These are phyloP conservation scores for Melanotaenia nigrans DNA, from an alignment of 2,797 vertebrate species.

Conservation along the genomic window DNA sequence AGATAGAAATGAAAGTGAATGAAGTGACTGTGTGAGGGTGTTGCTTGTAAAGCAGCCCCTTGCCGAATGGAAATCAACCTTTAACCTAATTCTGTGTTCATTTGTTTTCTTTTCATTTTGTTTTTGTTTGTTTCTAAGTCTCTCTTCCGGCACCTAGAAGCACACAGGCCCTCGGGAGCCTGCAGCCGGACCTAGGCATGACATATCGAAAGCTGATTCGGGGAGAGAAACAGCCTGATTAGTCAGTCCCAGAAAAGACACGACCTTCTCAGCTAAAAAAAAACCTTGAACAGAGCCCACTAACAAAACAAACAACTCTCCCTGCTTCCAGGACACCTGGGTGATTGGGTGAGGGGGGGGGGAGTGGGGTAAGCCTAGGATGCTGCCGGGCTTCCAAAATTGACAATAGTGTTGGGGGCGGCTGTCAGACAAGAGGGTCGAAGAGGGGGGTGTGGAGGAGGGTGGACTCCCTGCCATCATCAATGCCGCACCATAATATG, in stretches of 20 bases:
- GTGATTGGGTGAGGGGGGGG: slow-evolving; percentile 31
- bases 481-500: slow-evolving; percentile 55
- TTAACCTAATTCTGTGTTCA: slow-evolving; percentile 81
- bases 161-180: slow-evolving; percentile 82
- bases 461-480: slow-evolving; percentile 63
- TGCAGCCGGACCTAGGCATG: slow-evolving; percentile 85
- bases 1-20: slow-evolving; percentile 49
- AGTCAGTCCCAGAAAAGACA: slow-evolving; percentile 67
- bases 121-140: slow-evolving; percentile 78
- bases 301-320: slow-evolving; percentile 55
- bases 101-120: slow-evolving; percentile 78
- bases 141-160: slow-evolving; percentile 82
- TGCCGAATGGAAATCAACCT: slow-evolving; percentile 58
- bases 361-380: slow-evolving; percentile 48
- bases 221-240: slow-evolving; percentile 81
- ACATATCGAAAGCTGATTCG: slow-evolving; percentile 81
- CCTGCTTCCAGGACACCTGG: slow-evolving; percentile 75
- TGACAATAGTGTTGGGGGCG: slow-evolving; percentile 67
- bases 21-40: slow-evolving; percentile 50
- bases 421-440: slow-evolving; percentile 69
- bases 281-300: slow-evolving; percentile 71
- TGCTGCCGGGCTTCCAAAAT: slow-evolving; percentile 79
- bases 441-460: slow-evolving; percentile 70
- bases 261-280: slow-evolving; percentile 74
- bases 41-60: slow-evolving; percentile 57